phyloP scores from a whole-genome alignment of 2,888 invertebrate genomes.

The Euclidia mi region DNA sequence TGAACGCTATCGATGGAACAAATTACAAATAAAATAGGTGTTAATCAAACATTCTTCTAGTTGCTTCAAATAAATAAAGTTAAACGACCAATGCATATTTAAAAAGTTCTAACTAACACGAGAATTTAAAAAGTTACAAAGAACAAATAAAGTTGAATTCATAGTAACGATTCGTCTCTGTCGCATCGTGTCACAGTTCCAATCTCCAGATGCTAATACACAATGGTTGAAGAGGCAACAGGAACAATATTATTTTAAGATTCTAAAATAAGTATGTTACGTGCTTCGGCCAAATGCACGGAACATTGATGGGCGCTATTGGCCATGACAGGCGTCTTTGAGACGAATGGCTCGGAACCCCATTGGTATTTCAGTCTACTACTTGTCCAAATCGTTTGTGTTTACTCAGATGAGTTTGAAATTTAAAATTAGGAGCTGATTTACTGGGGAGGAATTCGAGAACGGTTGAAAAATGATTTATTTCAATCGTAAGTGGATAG shows the following conservation, averaged over 20 bases:
- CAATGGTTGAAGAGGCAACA: constrained; percentile 43
- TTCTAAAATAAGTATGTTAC: constrained; percentile 81
- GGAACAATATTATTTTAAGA: constrained; percentile 68
- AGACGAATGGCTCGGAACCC: constrained; percentile 72
- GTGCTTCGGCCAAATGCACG: constrained; percentile 85
- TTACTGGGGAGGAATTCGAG: constrained; percentile 52
- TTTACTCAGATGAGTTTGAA: constrained; percentile 86
- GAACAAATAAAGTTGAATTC: constrained; percentile 29
- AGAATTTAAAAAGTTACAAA: constrained; percentile 9
- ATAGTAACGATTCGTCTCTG: constrained; percentile 53
- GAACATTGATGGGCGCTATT: constrained; percentile 86
- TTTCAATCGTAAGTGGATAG: not conserved
- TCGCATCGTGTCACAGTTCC: constrained; percentile 46
- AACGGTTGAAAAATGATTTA: constrained; percentile 23
- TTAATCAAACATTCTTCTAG: constrained; percentile 2
- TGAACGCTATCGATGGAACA: constrained; percentile 1
- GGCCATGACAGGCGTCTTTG: constrained; percentile 80
- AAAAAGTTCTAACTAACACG: not conserved
- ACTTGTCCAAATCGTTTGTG: constrained; percentile 66
- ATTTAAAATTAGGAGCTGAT: constrained; percentile 80
- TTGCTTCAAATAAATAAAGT: not conserved
- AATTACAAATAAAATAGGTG: not conserved
- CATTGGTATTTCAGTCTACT: constrained; percentile 81
- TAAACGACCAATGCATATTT: constrained; percentile 2
- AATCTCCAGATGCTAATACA: constrained; percentile 49